phyloP scores from a whole-genome alignment of 2,797 vertebrate genomes.

The Myiotriccus ornatus region DNA sequence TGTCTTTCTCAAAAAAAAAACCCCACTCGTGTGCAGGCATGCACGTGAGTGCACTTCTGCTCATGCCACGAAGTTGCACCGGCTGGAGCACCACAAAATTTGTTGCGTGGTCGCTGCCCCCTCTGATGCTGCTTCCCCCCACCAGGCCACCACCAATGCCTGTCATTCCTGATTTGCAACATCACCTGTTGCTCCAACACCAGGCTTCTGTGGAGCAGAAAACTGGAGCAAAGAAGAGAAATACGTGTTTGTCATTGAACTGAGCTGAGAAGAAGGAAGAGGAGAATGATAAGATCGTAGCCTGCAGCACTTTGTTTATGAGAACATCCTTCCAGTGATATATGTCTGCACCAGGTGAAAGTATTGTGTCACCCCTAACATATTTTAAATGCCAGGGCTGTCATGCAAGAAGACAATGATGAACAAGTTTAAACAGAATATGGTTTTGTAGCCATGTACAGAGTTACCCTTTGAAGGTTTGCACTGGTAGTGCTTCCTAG shows the following conservation, averaged over 20 bases:
- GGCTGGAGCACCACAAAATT: background rate
- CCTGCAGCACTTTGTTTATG: constrained; percentile 66
- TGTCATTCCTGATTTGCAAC: constrained; percentile 54
- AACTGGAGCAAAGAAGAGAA: constrained; percentile 57
- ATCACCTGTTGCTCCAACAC: constrained; percentile 40
- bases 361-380: constrained; percentile 55
- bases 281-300: constrained; percentile 64
- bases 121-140: background rate
- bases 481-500: background rate
- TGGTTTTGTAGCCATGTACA: constrained; percentile 29
- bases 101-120: background rate
- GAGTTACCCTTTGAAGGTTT: constrained; percentile 37
- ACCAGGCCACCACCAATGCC: background rate
- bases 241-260: constrained; percentile 68
- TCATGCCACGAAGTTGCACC: too few species aligned
- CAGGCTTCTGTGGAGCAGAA: constrained; percentile 9
- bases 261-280: constrained; percentile 64
- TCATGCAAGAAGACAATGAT: constrained; percentile 57
- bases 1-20: background rate
- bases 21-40: background rate
- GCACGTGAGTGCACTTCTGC: background rate
- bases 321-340: constrained; percentile 68
- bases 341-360: constrained; percentile 67
- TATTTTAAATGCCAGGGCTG: constrained; percentile 65
- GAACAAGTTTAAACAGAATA: constrained; percentile 68